Evolutionary conservation across 2,888 invertebrate genomes (phyloP).

Genomic region (Cinara cedri): DNA sequence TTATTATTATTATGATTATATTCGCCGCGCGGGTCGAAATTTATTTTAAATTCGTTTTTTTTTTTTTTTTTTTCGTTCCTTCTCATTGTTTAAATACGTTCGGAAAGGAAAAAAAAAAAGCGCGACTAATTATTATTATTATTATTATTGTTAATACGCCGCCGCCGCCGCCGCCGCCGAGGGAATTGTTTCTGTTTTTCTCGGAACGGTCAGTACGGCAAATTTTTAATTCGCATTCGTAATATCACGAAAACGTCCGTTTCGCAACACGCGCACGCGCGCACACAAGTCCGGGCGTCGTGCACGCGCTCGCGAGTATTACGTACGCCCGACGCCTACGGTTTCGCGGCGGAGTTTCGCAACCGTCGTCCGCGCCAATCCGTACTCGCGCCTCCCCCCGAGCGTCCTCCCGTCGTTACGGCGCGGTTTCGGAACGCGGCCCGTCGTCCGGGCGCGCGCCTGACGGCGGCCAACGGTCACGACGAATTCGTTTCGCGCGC

Average conservation of each 20-base stretch:
- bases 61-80: neutral
- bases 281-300: too few relatives aligned
- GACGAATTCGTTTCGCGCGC: neutral
- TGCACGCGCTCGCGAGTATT: too few relatives aligned
- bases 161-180: too few relatives aligned
- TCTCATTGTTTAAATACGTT: slow-evolving; percentile 44
- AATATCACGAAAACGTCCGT: neutral
- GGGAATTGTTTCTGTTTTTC: slow-evolving; percentile 17
- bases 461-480: too few relatives aligned
- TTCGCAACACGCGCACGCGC: slow-evolving; percentile 10
- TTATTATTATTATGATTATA: too few relatives aligned
- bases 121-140: slow-evolving; percentile 26
- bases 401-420: too few relatives aligned
- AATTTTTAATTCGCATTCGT: slow-evolving; percentile 12
- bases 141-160: too few relatives aligned
- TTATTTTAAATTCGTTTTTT: slow-evolving; percentile 16
- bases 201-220: slow-evolving; percentile 23
- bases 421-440: too few relatives aligned
- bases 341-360: neutral
- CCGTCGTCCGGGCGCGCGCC: too few relatives aligned
- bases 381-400: neutral
- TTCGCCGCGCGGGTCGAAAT: neutral
- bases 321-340: too few relatives aligned
- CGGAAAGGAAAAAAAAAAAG: slow-evolving; percentile 32
- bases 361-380: too few relatives aligned